Evolutionary conservation across 2,113 vertebrate genomes (phyloP).

Genomic region (Sander vitreus): DNA sequence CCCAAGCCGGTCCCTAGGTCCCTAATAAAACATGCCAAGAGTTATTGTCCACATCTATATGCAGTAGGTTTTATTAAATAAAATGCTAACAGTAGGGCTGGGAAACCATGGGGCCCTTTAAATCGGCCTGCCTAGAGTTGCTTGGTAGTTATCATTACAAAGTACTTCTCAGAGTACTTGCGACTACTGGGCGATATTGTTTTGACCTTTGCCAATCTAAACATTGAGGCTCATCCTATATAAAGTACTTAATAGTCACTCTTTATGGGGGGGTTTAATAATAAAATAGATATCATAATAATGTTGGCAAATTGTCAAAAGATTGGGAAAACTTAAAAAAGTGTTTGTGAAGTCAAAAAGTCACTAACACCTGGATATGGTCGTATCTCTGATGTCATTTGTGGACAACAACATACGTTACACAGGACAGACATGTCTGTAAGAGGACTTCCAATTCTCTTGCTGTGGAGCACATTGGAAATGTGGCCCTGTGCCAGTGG

Average conservation of each 20-base stretch:
- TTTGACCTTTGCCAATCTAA: not conserved
- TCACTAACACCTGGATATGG: not conserved
- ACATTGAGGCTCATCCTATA: not conserved
- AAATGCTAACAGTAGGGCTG: not conserved
- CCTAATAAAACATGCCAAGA: too few relatives aligned
- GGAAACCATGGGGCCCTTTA: not conserved
- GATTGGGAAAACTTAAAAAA: not conserved
- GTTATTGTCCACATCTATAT: not conserved
- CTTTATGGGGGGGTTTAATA: not conserved
- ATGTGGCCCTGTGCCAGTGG: constrained; percentile 71
- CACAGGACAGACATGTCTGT: constrained; percentile 58
- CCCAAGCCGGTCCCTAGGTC: not conserved
- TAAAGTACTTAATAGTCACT: not conserved
- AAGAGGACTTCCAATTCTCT: constrained; percentile 70
- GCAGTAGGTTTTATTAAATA: not conserved
- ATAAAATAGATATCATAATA: not conserved
- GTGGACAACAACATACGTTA: constrained; percentile 54
- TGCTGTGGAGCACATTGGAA: constrained; percentile 64
- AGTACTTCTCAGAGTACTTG: not conserved
- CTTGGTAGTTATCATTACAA: not conserved
- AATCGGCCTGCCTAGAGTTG: not conserved
- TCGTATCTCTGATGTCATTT: constrained; percentile 7
- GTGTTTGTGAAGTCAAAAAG: not conserved
- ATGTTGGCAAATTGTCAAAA: not conserved
- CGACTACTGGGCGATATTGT: not conserved